Evolutionary conservation across 2,888 invertebrate genomes (phyloP).

Genomic region (Himalopsyche anomala): DNA sequence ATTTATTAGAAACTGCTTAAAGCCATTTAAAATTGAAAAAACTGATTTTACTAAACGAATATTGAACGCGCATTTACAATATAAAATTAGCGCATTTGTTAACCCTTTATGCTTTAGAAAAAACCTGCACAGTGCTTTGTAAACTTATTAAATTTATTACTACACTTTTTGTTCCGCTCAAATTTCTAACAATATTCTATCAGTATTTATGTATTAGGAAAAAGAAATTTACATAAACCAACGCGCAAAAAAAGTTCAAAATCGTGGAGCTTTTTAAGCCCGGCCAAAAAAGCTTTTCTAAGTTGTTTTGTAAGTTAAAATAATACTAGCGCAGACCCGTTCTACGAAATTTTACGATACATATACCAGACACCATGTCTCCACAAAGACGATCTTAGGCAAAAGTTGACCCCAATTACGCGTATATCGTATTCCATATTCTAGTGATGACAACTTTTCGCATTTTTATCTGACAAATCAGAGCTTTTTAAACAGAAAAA

Average conservation of each 20-base stretch:
- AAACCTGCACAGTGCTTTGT: not conserved
- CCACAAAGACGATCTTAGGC: slow-evolving; percentile 17
- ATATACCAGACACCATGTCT: slow-evolving; percentile 53
- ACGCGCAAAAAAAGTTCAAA: slow-evolving; percentile 6
- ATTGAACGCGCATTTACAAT: no score
- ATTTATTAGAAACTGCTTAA: no score
- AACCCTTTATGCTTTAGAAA: not conserved
- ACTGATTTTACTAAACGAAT: no score
- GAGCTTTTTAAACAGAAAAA: not conserved
- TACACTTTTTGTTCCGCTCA: not conserved
- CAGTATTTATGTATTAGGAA: not conserved
- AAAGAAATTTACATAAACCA: not conserved
- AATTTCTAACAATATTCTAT: slow-evolving; percentile 10
- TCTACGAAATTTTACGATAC: slow-evolving; percentile 54
- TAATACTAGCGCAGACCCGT: slow-evolving; percentile 35
- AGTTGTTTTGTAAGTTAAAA: slow-evolving; percentile 21
- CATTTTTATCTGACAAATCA: not conserved
- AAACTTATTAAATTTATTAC: not conserved
- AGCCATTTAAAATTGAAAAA: no score
- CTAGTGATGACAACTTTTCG: not conserved
- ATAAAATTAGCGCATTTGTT: not conserved
- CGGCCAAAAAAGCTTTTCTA: slow-evolving; percentile 4
- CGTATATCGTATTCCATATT: slow-evolving; percentile 34
- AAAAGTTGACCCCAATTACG: slow-evolving; percentile 45
- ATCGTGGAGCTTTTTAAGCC: not conserved